phyloP scores from a whole-genome alignment of 2,888 invertebrate species.

The Ophion ventricosus region DNA sequence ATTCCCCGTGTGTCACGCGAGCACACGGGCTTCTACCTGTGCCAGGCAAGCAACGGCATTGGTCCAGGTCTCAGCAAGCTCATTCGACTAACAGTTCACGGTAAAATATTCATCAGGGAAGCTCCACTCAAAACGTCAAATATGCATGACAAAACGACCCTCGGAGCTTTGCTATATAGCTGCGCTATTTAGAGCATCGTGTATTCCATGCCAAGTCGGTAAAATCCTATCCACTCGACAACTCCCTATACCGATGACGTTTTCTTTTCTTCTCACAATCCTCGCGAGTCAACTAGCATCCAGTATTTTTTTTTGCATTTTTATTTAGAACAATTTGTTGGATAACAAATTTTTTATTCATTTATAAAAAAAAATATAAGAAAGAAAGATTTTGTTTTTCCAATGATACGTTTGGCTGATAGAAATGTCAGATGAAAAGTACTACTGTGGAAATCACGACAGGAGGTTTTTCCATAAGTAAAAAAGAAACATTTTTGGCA shows the following conservation, averaged over 20 bases:
- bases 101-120: constrained; percentile 82
- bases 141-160: constrained; percentile 65
- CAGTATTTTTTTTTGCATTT: background rate
- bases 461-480: no score
- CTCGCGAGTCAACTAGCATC: background rate
- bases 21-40: constrained; percentile 85
- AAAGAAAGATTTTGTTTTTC: no score
- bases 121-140: constrained; percentile 54
- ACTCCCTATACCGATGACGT: background rate
- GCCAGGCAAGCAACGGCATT: constrained; percentile 87
- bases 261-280: constrained; percentile 3
- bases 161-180: constrained; percentile 46
- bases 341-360: background rate
- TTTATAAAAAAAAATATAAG: no score
- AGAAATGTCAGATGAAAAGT: no score
- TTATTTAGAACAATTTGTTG: background rate
- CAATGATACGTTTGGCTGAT: no score
- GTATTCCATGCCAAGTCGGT: constrained; percentile 4
- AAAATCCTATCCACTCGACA: background rate
- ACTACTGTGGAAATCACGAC: no score
- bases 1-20: constrained; percentile 85
- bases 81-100: constrained; percentile 86
- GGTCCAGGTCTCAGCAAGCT: constrained; percentile 87
- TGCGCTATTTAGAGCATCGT: background rate
- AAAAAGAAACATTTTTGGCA: no score